Evolutionary conservation across 2,113 vertebrate genomes (phyloP).

Genomic region (Tretioscincus oriximinensis): DNA sequence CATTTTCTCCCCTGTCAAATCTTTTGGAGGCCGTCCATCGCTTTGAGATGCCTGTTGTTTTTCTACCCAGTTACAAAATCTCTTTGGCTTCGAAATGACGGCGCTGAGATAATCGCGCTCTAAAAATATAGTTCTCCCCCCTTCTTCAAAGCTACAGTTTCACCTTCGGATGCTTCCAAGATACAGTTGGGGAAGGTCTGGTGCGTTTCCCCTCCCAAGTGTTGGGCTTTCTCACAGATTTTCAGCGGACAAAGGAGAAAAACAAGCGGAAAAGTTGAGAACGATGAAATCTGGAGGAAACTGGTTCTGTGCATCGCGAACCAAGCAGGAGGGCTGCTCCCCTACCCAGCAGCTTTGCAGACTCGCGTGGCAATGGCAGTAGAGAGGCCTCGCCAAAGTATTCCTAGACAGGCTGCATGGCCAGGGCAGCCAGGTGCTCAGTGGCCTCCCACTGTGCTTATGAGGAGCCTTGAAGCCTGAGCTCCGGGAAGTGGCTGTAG

Average conservation of each 20-base stretch:
- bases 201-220: neutral
- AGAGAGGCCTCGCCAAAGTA: no score
- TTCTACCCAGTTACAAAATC: constrained; percentile 58
- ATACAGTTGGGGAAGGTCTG: neutral
- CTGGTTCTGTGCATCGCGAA: no score
- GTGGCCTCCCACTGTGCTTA: no score
- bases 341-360: no score
- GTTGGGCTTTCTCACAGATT: neutral
- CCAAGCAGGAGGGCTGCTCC: no score
- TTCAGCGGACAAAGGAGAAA: neutral
- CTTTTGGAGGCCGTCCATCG: constrained; percentile 53
- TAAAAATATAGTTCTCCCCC: neutral
- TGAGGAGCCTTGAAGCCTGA: no score
- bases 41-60: constrained; percentile 57
- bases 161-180: neutral
- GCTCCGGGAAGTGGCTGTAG: no score
- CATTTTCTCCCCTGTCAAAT: constrained; percentile 60
- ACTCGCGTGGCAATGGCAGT: no score
- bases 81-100: constrained; percentile 45
- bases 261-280: neutral
- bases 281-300: neutral
- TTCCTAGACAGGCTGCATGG: no score
- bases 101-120: neutral
- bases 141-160: constrained; percentile 17
- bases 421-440: no score